Percentiles rank a stretch among this genome's conserved stretches.
phyloP scores from a whole-genome alignment of 1,140 invertebrate genomes.

The Lepidotrigona ventralis region DNA sequence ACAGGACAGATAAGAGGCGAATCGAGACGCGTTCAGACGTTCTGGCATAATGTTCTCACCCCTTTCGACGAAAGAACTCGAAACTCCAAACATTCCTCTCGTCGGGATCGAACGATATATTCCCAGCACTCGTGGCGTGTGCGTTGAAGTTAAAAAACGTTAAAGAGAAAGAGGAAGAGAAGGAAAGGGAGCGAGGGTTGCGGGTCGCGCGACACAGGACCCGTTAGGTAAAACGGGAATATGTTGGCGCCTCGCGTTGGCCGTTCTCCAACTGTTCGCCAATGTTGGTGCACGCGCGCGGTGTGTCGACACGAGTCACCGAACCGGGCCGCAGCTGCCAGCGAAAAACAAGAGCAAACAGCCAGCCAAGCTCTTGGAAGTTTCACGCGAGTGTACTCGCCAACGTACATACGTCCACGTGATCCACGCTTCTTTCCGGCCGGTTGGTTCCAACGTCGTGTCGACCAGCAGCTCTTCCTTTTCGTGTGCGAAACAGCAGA shows the following conservation, averaged over 20 bases:
- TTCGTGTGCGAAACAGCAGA: constrained; percentile 33
- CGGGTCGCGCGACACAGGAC: constrained; percentile 60
- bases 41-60: no score
- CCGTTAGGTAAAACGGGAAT: constrained; percentile 69
- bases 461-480: neutral
- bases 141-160: neutral
- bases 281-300: constrained; percentile 46
- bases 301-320: constrained; percentile 51
- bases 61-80: no score
- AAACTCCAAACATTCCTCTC: neutral
- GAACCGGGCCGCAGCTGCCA: constrained; percentile 36
- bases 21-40: no score
- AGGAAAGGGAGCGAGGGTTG: constrained; percentile 12
- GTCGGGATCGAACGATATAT: neutral
- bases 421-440: constrained; percentile 15
- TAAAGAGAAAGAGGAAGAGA: no score
- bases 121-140: neutral
- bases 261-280: constrained; percentile 54
- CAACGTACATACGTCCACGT: constrained; percentile 16
- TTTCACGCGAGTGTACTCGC: neutral
- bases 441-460: constrained; percentile 16
- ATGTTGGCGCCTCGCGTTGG: constrained; percentile 72
- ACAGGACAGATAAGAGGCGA: no score
- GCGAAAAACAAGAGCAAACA: constrained; percentile 42
- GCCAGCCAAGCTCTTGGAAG: neutral